Percentiles rank a stretch among this genome's conserved stretches.
Conservation (phyloP, 1,140 invertebrate species). For the Himalopsyche phryganea region DNA sequence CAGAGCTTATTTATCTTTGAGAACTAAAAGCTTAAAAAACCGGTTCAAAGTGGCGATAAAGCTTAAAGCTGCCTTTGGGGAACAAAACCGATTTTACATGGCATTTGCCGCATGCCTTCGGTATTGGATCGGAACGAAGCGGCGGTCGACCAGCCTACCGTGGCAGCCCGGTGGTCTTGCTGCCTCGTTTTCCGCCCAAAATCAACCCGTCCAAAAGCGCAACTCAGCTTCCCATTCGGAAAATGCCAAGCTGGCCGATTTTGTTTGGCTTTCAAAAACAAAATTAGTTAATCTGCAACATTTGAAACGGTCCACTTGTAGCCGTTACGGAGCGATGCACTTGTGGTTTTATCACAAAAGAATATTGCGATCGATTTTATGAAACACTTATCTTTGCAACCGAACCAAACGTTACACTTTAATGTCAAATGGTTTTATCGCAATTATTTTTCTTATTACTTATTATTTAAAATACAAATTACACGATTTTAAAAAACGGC, state of each 20-base stretch:
- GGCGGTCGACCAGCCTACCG: neutral
- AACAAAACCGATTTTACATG: neutral
- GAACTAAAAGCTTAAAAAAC: too few species aligned
- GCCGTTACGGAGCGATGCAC: neutral
- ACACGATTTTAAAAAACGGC: too few species aligned
- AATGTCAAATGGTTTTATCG: too few species aligned
- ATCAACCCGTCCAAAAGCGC: conserved; percentile 11
- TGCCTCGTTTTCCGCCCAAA: neutral
- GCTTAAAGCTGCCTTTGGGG: too few species aligned
- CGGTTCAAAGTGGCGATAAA: too few species aligned
- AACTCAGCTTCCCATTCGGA: conserved; percentile 15
- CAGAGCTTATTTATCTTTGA: too few species aligned
- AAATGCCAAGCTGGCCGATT: conserved; percentile 18
- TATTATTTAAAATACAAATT: too few species aligned
- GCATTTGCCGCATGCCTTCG: neutral
- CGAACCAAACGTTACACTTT: too few species aligned
- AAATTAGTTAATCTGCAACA: conserved; percentile 15
- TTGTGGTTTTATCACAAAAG: too few species aligned
- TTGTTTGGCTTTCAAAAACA: conserved; percentile 26
- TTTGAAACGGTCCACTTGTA: conserved; percentile 3
- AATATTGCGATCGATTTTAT: too few species aligned
- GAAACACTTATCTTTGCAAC: too few species aligned
- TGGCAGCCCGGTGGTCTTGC: neutral
- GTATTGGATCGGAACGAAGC: neutral
- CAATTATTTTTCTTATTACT: too few species aligned